A percentile compares a stretch with the other conserved stretches of the same genome.
Conservation (phyloP, 2,888 invertebrate genomes). For the Leptinotarsa haldemani region DNA sequence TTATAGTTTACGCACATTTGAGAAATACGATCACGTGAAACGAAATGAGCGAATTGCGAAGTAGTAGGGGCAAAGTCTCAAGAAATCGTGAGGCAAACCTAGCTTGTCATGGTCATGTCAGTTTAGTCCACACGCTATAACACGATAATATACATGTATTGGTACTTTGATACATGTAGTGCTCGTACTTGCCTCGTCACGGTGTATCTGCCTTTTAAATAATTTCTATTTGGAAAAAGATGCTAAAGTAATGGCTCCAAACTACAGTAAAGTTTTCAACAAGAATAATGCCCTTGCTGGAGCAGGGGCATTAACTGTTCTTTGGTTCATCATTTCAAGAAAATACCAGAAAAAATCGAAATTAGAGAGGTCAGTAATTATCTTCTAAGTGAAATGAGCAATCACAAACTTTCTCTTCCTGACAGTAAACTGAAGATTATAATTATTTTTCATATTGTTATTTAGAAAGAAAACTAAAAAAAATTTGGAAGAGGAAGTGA, state of each 20-base stretch:
- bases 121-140: too few relatives aligned
- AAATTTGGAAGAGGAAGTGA: conserved; percentile 77
- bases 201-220: too few relatives aligned
- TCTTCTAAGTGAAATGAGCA: conserved; percentile 21
- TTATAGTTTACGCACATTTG: too few relatives aligned
- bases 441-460: conserved; percentile 37
- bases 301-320: conserved; percentile 73
- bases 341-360: conserved; percentile 65
- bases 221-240: conserved; percentile 5
- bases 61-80: too few relatives aligned
- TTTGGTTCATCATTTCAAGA: conserved; percentile 71
- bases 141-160: too few relatives aligned
- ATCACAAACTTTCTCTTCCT: conserved; percentile 18
- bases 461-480: conserved; percentile 66
- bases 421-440: not conserved
- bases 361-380: conserved; percentile 52
- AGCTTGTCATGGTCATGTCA: too few relatives aligned
- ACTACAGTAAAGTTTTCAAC: conserved; percentile 79
- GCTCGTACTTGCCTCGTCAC: too few relatives aligned
- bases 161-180: too few relatives aligned
- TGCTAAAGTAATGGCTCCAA: conserved; percentile 74
- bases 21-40: too few relatives aligned
- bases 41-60: too few relatives aligned
- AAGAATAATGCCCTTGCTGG: conserved; percentile 75
- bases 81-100: too few relatives aligned